Evolutionary conservation across 2,888 invertebrate genomes (phyloP).

Genomic region (Thalpophila matura): DNA sequence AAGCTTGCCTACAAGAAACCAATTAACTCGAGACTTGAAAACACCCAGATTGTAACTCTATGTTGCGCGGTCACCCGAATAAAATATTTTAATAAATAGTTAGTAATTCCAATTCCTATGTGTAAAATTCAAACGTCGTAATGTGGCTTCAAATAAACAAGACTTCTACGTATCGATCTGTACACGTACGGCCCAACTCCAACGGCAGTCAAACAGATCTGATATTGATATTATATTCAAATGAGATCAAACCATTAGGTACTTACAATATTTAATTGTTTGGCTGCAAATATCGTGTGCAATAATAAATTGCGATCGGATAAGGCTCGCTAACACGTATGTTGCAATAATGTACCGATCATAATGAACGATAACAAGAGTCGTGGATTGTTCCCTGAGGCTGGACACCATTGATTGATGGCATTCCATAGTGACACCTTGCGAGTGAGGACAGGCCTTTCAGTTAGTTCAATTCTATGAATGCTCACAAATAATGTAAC

Average conservation of each 20-base stretch:
- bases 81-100: no score
- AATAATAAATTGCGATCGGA: conserved; percentile 57
- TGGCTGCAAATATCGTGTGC: conserved; percentile 43
- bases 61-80: no score
- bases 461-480: not conserved
- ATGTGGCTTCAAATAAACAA: no score
- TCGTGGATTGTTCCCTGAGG: conserved; percentile 48
- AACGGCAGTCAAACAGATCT: conserved; percentile 30
- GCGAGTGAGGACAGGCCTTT: conserved; percentile 11
- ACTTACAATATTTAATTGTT: no score
- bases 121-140: no score
- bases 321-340: conserved; percentile 57
- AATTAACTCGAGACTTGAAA: no score
- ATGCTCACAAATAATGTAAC: not conserved
- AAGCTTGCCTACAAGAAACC: no score
- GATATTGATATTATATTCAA: conserved; percentile 43
- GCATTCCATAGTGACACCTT: conserved; percentile 41
- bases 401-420: conserved; percentile 55
- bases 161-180: no score
- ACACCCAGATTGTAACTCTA: no score
- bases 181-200: not conserved
- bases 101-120: no score
- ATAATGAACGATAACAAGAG: conserved; percentile 47
- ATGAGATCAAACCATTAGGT: conserved; percentile 39
- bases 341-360: conserved; percentile 59